A percentile compares a stretch with the other conserved stretches of the same genome.
phyloP scores from a whole-genome alignment of 2,888 invertebrate species.

The Aphrophora alni region DNA sequence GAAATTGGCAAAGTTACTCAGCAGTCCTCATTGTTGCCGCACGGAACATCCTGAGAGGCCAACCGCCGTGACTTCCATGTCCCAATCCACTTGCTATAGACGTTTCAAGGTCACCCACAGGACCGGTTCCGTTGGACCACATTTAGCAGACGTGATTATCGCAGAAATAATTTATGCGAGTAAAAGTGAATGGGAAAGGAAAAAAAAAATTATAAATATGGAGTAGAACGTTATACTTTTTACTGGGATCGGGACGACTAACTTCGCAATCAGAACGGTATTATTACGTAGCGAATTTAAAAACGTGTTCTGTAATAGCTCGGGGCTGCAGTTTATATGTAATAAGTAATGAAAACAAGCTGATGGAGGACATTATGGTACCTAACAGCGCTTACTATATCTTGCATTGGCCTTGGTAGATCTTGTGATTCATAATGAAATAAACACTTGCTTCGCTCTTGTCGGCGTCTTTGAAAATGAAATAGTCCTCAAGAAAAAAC shows the following conservation, averaged over 20 bases:
- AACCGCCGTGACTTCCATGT: background rate
- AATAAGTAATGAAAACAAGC: too few relatives aligned
- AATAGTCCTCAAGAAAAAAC: too few relatives aligned
- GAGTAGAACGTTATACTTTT: background rate
- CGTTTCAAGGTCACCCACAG: background rate
- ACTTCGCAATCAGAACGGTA: background rate
- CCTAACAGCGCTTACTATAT: too few relatives aligned
- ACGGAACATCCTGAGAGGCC: background rate
- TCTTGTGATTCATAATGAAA: too few relatives aligned
- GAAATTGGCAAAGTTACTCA: too few relatives aligned
- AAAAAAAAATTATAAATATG: background rate
- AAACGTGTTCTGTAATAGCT: background rate
- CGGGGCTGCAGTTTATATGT: too few relatives aligned
- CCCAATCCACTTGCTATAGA: too few relatives aligned
- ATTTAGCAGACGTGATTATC: background rate
- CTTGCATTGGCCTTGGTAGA: too few relatives aligned
- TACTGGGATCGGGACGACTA: background rate
- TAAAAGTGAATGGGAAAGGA: background rate
- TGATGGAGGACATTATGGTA: too few relatives aligned
- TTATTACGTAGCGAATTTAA: background rate
- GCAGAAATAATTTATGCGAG: background rate
- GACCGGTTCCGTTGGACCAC: background rate
- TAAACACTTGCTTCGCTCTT: too few relatives aligned
- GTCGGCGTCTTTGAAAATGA: too few relatives aligned
- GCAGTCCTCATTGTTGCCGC: too few relatives aligned